Evolutionary conservation across 1,140 invertebrate genomes (phyloP).

Genomic region (Ceratoteleas bidentatus): DNA sequence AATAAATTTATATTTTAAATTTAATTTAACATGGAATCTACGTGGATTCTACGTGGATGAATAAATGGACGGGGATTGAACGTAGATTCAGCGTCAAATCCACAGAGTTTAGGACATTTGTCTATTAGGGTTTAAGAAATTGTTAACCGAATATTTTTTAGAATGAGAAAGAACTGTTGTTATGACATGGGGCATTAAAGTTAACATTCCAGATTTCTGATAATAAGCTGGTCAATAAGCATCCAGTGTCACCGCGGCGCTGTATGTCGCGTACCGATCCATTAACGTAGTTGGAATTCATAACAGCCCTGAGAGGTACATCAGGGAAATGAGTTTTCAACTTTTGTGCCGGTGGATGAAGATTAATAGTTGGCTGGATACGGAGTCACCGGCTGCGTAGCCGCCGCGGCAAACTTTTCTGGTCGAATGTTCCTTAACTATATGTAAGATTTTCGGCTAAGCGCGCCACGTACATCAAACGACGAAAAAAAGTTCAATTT

Average conservation of each 20-base stretch:
- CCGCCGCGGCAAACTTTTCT: conserved; percentile 38
- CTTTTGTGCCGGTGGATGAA: conserved; percentile 43
- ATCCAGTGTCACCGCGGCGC: conserved; percentile 22
- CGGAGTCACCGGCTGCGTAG: conserved; percentile 26
- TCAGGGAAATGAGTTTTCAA: conserved; percentile 59
- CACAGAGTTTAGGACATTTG: too few species aligned
- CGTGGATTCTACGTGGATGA: too few species aligned
- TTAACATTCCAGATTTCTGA: neutral
- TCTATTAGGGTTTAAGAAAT: too few species aligned
- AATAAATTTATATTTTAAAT: too few species aligned
- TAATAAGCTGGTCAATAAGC: conserved; percentile 23
- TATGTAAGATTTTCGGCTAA: conserved; percentile 26
- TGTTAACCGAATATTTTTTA: too few species aligned
- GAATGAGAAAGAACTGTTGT: too few species aligned
- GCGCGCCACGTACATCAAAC: neutral
- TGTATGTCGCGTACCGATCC: conserved; percentile 30
- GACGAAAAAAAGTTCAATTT: neutral
- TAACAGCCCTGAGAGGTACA: conserved; percentile 43
- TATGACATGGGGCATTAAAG: too few species aligned
- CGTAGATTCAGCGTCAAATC: too few species aligned
- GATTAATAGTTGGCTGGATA: conserved; percentile 49
- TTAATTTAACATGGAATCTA: too few species aligned
- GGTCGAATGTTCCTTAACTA: conserved; percentile 29
- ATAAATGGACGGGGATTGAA: too few species aligned
- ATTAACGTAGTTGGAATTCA: conserved; percentile 52